Evolutionary conservation across 2,888 invertebrate genomes (phyloP), one percentile per base, ranked within the genome.

Genomic region (Bugula neritina): DNA sequence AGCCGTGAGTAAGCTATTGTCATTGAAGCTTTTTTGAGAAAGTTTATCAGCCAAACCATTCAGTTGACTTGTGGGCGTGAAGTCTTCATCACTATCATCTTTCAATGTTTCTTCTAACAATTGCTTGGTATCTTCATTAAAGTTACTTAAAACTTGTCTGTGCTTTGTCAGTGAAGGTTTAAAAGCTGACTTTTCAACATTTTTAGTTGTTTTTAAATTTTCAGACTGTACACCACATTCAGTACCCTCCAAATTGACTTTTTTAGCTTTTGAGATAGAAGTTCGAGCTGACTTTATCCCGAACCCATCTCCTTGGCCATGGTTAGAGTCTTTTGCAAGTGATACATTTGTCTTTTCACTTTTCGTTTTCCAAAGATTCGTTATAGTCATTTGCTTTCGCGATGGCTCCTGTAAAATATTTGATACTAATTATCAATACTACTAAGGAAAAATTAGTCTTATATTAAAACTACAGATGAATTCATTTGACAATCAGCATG

Each of bases 311-410:
- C n/a, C n/a, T n/a, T n/a, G n/a, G n/a, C n/a, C n/a, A n/a, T n/a
- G n/a, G n/a, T n/a, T n/a, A n/a, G n/a, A n/a, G 43, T 5, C 10
- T 17, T 43, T 43, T 43, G 43, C 5, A 10, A 17, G 43, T 43
- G 17, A 43, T 43, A 17, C 17, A 17, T 43, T 43, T 43, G 43
- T 43, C n/a, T n/a, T n/a, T 43, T 43, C 43, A 43, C 43, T 5
- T 43, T 55, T 55, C 17, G 23, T 5, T 34, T 63, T 63, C 63
- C 63, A 63, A 10, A 63, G 34, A 63, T 63, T 63, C 3, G 63
- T 63, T 13, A 63, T 63, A 13, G 29, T 63, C 63, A 63, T 63
- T n/a, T 63, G 63, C n/a, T 63, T 63, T 10, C 10, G 27, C n/a
- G 63, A 31, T 17, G 27, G 2, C 5, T 63, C 63, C 63, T 63